Conservation (phyloP, 2,113 vertebrate genomes). For the Tetrao urogallus region DNA sequence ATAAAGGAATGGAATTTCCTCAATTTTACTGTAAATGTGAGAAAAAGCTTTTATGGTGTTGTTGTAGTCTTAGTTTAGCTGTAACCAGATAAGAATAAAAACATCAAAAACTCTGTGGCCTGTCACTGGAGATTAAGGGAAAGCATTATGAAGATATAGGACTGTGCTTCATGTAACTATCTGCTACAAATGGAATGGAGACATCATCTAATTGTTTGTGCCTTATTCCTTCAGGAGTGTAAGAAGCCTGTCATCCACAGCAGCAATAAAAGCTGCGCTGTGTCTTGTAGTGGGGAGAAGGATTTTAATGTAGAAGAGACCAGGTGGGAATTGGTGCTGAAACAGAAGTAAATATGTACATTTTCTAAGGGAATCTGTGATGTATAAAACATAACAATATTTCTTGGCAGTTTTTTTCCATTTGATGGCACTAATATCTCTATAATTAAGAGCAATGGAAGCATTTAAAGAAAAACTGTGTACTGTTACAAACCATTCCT, state of each 20-base stretch:
- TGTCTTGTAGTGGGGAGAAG: not conserved
- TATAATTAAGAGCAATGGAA: constrained; percentile 70
- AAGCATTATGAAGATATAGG: not conserved
- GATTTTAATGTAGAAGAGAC: not conserved
- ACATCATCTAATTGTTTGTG: not conserved
- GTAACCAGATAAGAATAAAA: constrained; percentile 1
- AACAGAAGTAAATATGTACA: constrained; percentile 17
- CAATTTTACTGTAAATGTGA: not conserved
- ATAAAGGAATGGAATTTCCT: constrained; percentile 3
- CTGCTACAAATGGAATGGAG: not conserved
- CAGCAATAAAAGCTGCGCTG: not conserved
- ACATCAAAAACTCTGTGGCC: not conserved
- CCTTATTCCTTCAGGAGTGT: not conserved
- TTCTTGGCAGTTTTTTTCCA: constrained; percentile 23
- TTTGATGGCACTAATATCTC: constrained; percentile 39
- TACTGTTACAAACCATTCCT: constrained; percentile 51
- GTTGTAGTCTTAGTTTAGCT: not conserved
- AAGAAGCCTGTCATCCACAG: not conserved
- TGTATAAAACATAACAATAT: not conserved
- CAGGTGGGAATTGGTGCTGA: constrained; percentile 1
- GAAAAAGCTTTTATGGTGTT: constrained; percentile 34
- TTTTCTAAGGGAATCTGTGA: constrained; percentile 11
- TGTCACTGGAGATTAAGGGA: constrained; percentile 14
- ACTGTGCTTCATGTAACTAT: not conserved
- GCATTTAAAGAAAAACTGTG: constrained; percentile 47